These are phyloP conservation scores for Otis tarda DNA, from an alignment of 2,113 vertebrate species.

Conservation along the genomic window DNA sequence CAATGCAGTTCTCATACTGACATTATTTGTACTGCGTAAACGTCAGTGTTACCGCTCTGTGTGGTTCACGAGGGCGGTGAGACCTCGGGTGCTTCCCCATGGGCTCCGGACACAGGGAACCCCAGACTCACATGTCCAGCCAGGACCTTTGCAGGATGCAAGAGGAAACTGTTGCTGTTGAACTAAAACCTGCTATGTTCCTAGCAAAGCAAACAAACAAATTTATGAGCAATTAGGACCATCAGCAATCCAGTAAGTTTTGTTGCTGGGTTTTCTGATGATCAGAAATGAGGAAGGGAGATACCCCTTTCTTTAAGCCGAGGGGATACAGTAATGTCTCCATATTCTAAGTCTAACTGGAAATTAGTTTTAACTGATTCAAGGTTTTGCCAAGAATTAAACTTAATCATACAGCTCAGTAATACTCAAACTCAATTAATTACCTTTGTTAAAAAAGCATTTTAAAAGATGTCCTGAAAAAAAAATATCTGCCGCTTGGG, in stretches of 20 bases:
- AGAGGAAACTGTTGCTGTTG: background rate
- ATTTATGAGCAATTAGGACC: background rate
- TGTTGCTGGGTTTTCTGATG: background rate
- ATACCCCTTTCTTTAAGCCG: accelerated
- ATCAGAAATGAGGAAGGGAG: background rate
- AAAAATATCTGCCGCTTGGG: background rate
- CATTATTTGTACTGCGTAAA: accelerated
- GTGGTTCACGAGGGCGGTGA: background rate
- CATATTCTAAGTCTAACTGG: background rate
- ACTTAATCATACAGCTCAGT: background rate
- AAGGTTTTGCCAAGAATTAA: background rate
- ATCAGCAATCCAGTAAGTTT: background rate
- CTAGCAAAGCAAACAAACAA: background rate
- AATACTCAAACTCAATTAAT: background rate
- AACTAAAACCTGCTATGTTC: background rate
- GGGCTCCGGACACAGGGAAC: background rate
- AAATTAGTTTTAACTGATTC: background rate
- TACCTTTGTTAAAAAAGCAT: background rate
- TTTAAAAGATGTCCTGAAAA: background rate
- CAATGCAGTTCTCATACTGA: background rate
- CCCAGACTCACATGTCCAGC: accelerated
- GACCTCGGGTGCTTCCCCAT: background rate
- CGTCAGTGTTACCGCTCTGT: accelerated
- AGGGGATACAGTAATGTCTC: background rate
- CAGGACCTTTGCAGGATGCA: background rate